Evolutionary conservation across 2,113 vertebrate species (phyloP).

Genomic region (Trematomus loennbergii): DNA sequence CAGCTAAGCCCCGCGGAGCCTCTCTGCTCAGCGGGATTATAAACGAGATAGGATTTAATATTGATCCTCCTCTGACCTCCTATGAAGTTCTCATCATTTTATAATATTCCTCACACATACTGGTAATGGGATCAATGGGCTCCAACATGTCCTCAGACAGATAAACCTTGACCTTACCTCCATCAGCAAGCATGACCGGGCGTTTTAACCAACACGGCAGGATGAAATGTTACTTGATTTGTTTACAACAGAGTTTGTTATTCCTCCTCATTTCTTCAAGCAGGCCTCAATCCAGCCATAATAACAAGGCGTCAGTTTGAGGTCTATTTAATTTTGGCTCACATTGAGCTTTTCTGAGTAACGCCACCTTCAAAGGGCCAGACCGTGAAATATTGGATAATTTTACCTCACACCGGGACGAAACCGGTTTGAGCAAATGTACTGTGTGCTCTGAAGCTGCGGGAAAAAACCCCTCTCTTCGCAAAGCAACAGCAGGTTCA

Average conservation of each 20-base stretch:
- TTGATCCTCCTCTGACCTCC: conserved; percentile 83
- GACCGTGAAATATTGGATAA: conserved; percentile 73
- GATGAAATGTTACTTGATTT: conserved; percentile 33
- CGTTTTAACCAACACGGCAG: background rate
- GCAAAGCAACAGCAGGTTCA: conserved; percentile 43
- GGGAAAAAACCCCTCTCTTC: conserved; percentile 12
- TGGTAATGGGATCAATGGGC: conserved; percentile 79
- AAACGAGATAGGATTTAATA: conserved; percentile 82
- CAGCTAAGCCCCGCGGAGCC: conserved; percentile 66
- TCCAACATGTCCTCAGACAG: conserved; percentile 44
- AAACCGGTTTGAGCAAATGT: conserved; percentile 76
- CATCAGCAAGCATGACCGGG: conserved; percentile 35
- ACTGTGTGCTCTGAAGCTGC: conserved; percentile 57
- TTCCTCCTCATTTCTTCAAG: conserved; percentile 18
- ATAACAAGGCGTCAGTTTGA: conserved; percentile 38
- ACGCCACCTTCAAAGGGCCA: conserved; percentile 69
- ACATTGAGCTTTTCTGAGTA: conserved; percentile 49
- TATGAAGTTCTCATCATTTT: conserved; percentile 81
- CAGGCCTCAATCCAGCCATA: conserved; percentile 6
- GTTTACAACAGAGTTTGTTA: background rate
- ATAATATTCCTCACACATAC: conserved; percentile 77
- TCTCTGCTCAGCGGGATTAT: conserved; percentile 76
- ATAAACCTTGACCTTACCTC: conserved; percentile 68
- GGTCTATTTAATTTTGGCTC: conserved; percentile 31
- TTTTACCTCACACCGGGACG: conserved; percentile 75